Base-by-base conservation (phyloP, 2,797 vertebrate species). In the Darevskia mixta region DNA sequence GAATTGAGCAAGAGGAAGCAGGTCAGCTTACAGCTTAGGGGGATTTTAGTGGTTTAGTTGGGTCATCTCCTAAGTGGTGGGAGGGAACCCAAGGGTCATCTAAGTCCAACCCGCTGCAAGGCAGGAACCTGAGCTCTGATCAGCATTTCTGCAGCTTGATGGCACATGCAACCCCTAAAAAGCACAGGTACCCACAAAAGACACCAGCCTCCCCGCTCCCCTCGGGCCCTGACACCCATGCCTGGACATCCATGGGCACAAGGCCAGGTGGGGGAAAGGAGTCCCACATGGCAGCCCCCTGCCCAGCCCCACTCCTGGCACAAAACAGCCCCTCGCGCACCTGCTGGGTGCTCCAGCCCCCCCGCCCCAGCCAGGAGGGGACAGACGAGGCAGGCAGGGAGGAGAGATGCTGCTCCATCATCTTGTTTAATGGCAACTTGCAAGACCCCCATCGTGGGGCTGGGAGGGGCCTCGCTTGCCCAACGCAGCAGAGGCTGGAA, bases 341-440 rank as follows among this genome's bases (percentile, higher is more conserved):
- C 11, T 20, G 27, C 0, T 25, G 18, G 64, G n/a, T 11, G 17
- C 75, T 3, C 25, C 15, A 29, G 61, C n/a, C n/a, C n/a, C 23
- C 55, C 49, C 15, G 8, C 17, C 7, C 8, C 9, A n/a, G 85
- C 58, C 29, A 25, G n/a, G 10, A 64, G 25, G 20, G 2, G 29
- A 8, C 18, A 17, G 86, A 80, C n/a, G 35, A 58, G 67, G 86
- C 80, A 58, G 4, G 18, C 0, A 0, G 35, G 0, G 32, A 8
- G 86, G 4, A 29, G n/a, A 58, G 17, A 0, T 0, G 8, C 55
- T 69, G 66, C 84, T 90, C 90, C 66, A 2, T 41, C 1, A 45
- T 89, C 91, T 87, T 66, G 79, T 72, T 94, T 95, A 95, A 94
- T 95, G 79, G 72, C 69, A 29, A 77, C 25, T 55, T 43, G 71